Evolutionary conservation across 2,113 vertebrate genomes (phyloP).

Genomic region (Pholis gunnellus): DNA sequence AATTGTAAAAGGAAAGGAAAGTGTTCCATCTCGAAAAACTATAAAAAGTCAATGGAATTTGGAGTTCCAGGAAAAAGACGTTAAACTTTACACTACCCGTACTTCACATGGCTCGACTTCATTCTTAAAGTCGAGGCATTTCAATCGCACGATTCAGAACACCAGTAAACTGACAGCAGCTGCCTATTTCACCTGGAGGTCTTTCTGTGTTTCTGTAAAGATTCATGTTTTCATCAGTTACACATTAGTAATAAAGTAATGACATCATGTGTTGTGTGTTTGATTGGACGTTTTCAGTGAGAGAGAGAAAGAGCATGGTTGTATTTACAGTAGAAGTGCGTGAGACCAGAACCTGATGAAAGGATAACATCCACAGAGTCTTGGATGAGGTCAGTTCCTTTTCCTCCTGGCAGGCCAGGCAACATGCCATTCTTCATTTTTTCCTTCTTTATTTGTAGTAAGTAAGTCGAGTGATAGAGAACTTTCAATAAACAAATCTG

Average conservation of each 20-base stretch:
- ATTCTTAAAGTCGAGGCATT: not conserved
- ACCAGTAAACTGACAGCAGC: not conserved
- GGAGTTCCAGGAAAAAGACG: not conserved
- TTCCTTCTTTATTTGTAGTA: not conserved
- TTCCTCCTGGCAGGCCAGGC: conserved; percentile 43
- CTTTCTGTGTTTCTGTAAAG: not conserved
- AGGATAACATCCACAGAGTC: conserved; percentile 11
- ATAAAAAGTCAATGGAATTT: not conserved
- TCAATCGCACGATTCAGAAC: not conserved
- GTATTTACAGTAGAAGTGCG: conserved; percentile 6
- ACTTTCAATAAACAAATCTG: conserved; percentile 5
- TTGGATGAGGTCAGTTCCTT: conserved; percentile 11
- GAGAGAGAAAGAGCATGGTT: not conserved
- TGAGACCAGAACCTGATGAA: conserved; percentile 38
- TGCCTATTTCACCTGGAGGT: not conserved
- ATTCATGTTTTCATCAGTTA: not conserved
- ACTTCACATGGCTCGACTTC: too few species aligned
- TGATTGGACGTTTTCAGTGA: not conserved
- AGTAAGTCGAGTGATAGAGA: conserved; percentile 23
- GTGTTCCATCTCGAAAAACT: not conserved
- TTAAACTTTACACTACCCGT: not conserved
- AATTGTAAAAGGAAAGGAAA: not conserved
- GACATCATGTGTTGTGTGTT: not conserved
- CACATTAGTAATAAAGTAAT: not conserved
- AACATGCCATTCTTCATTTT: conserved; percentile 25